phyloP scores from a whole-genome alignment of 2,113 vertebrate species.

The Maccullochella peelii region DNA sequence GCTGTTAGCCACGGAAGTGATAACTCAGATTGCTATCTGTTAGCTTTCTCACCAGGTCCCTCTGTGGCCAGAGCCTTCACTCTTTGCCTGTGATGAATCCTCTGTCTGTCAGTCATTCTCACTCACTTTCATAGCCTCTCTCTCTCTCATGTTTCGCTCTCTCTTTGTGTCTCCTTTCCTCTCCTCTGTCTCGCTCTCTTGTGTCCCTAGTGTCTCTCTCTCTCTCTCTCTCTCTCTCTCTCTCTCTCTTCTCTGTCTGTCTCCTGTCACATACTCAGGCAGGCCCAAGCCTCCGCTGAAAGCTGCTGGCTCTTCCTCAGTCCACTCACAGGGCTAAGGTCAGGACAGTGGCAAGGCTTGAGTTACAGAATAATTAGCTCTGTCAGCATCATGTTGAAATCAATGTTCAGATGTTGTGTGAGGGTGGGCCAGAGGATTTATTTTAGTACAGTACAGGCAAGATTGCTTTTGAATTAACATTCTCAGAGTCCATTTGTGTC shows the following conservation, averaged over 20 bases:
- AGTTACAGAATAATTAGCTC: constrained; percentile 71
- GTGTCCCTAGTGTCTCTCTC: constrained; percentile 55
- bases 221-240: constrained; percentile 7
- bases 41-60: constrained; percentile 78
- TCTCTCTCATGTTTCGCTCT: constrained; percentile 64
- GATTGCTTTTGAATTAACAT: constrained; percentile 15
- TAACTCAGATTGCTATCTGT: constrained; percentile 82
- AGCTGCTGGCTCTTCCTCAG: constrained; percentile 71
- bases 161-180: constrained; percentile 63
- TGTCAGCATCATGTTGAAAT: constrained; percentile 64
- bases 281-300: constrained; percentile 71
- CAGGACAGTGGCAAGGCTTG: constrained; percentile 46
- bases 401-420: constrained; percentile 41
- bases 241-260: constrained; percentile 54
- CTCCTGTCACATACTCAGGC: constrained; percentile 68
- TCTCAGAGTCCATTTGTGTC: background rate
- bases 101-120: constrained; percentile 71
- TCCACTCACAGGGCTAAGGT: constrained; percentile 67
- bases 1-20: constrained; percentile 76
- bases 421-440: constrained; percentile 25
- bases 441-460: constrained; percentile 14
- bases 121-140: constrained; percentile 69
- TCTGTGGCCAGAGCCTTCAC: constrained; percentile 74
- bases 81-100: constrained; percentile 64
- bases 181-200: constrained; percentile 54